A percentile compares a stretch with the other conserved stretches of the same genome.
Evolutionary conservation across 2,888 invertebrate genomes (phyloP).

Genomic region (Chloroclystis v-ata): DNA sequence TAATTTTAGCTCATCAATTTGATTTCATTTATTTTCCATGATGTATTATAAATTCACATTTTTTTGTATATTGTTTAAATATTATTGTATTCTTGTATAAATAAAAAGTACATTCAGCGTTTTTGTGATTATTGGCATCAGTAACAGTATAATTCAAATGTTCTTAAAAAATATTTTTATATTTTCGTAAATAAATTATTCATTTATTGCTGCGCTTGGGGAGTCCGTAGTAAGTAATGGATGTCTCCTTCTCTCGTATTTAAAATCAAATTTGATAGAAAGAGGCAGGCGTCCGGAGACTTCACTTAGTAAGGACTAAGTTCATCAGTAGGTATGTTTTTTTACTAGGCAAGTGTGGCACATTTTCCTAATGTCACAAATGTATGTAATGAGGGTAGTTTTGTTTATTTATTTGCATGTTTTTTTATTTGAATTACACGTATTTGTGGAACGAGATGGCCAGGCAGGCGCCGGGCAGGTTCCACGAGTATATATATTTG

Average conservation of each 20-base stretch:
- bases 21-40: constrained; percentile 17
- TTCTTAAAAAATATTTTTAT: constrained; percentile 4
- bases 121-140: constrained; percentile 18
- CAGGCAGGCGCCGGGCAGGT: background rate
- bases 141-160: constrained; percentile 9
- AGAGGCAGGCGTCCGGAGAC: too few species aligned
- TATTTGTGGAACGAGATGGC: constrained; percentile 14
- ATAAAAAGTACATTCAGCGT: constrained; percentile 33
- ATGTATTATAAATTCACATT: constrained; percentile 41
- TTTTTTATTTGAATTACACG: constrained; percentile 16
- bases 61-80: constrained; percentile 50
- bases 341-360: constrained; percentile 9
- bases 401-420: constrained; percentile 26
- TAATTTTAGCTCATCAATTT: constrained; percentile 33
- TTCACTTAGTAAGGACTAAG: too few species aligned
- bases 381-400: constrained; percentile 16
- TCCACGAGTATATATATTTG: constrained; percentile 13
- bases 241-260: too few species aligned
- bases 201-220: too few species aligned
- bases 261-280: too few species aligned
- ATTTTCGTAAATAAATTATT: constrained; percentile 19
- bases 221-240: too few species aligned
- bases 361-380: constrained; percentile 13
- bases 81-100: constrained; percentile 35
- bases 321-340: too few species aligned